phyloP scores from a whole-genome alignment of 2,113 vertebrate genomes.

The Chunga burmeisteri region DNA sequence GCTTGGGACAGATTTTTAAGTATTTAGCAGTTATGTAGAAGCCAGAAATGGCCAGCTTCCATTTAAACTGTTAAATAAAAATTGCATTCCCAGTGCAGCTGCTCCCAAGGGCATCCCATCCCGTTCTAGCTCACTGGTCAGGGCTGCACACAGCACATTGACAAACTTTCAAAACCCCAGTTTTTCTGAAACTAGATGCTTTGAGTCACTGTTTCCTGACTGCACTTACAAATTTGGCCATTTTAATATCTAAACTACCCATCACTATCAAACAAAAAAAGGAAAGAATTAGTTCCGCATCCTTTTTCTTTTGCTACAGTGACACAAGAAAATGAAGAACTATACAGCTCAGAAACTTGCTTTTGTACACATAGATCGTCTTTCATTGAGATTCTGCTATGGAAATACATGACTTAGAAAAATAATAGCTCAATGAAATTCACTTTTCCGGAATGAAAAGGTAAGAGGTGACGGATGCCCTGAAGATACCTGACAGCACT shows the following conservation, averaged over 20 bases:
- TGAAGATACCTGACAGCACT: constrained; percentile 70
- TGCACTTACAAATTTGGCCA: background rate
- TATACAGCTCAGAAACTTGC: constrained; percentile 13
- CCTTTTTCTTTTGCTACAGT: background rate
- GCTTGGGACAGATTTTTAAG: background rate
- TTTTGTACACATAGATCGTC: constrained; percentile 66
- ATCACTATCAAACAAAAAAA: background rate
- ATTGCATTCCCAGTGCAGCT: background rate
- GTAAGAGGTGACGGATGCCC: constrained; percentile 67
- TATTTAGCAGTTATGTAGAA: background rate
- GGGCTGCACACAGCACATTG: background rate
- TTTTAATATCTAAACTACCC: background rate
- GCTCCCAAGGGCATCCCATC: background rate
- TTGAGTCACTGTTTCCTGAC: background rate
- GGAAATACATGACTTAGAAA: constrained; percentile 68
- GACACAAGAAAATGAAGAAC: constrained; percentile 37
- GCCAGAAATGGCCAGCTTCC: background rate
- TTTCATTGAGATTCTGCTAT: constrained; percentile 12
- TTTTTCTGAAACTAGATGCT: background rate
- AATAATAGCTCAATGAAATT: constrained; percentile 72
- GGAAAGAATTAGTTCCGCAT: background rate
- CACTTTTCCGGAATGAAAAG: constrained; percentile 71
- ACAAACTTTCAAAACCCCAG: background rate
- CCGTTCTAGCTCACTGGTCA: background rate
- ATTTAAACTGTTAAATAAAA: background rate